Percentiles rank a stretch among this genome's conserved stretches.
phyloP scores from a whole-genome alignment of 2,888 invertebrate genomes.

The Alcis repandata region DNA sequence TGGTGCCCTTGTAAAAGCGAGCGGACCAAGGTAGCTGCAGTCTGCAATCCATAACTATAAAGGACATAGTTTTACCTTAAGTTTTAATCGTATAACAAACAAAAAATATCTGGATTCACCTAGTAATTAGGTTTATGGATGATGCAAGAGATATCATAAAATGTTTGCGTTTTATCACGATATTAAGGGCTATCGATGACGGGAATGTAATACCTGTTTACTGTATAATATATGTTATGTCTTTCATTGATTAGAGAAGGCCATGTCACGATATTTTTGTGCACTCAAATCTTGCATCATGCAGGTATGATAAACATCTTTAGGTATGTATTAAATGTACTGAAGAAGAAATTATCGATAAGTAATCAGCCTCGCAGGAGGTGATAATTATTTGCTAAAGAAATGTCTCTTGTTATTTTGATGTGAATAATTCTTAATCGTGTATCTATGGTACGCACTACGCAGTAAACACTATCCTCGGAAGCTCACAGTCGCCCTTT shows the following conservation, averaged over 20 bases:
- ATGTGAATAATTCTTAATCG: no score
- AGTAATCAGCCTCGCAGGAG: no score
- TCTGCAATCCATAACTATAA: neutral
- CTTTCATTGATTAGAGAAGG: neutral
- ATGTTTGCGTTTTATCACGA: neutral
- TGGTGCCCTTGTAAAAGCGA: constrained; percentile 3
- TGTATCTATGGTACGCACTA: no score
- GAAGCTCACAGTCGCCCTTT: no score
- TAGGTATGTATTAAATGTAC: no score
- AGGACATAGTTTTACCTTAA: neutral
- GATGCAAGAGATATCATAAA: constrained; percentile 4
- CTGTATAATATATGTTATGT: neutral
- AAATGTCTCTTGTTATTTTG: no score
- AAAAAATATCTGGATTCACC: neutral
- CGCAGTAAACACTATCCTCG: no score
- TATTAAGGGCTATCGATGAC: constrained; percentile 6
- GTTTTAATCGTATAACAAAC: neutral
- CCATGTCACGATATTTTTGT: constrained; percentile 5
- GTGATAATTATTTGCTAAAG: no score
- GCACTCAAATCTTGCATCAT: neutral
- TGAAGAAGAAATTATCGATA: no score
- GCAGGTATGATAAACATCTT: no score
- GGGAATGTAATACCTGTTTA: neutral
- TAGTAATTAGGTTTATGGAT: neutral
- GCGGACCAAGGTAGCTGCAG: neutral